Base-by-base conservation (phyloP, 2,888 invertebrate genomes). In the Molanna angustata region DNA sequence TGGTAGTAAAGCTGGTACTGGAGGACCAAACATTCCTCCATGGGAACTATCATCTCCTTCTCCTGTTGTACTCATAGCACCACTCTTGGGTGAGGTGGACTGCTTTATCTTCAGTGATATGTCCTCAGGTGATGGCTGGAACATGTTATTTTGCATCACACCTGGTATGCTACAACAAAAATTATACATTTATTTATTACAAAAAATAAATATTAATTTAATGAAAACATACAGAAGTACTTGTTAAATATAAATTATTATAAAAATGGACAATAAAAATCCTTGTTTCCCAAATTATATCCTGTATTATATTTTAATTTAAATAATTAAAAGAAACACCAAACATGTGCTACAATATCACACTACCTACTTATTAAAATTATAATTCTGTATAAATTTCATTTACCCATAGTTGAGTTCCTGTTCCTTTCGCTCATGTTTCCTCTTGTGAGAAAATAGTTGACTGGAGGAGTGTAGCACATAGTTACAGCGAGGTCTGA, bases 381-480 rank as follows among this genome's bases (percentile, higher is more conserved):
- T n/a, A n/a, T n/a, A n/a, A n/a, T n/a, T n/a, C n/a, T n/a, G n/a
- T n/a, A n/a, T n/a, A n/a, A n/a, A n/a, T n/a, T 27, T 27, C 18
- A 4, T n/a, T 49, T 52, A 58, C 58, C 58, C 72, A 70, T 57
- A 84, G 69, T 68, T 90, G 69, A 90, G 79, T 67, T 97, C 96
- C 22, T 90, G 89, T 64, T 95, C 94, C 65, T 91, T 87, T 43
- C 96, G 83, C 71, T 98, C 97, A 70, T 98, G 98, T 67, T 96
- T 97, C 50, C 97, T 84, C 74, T 97, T 97, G 72, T 98, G 98
- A 7, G 96, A 94, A 71, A 94, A 92, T 61, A 98, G 84, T 70
- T 98, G 97, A 45, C 95, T 94, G 67, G 94, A 94, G 27, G 95
- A 95, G 68, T 98, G 97, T 58, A 98, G 79, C 2, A 98, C 96